Evolutionary conservation across 2,797 vertebrate genomes (phyloP), one percentile per base, ranked within the genome.

Genomic region (Propithecus perrieri): DNA sequence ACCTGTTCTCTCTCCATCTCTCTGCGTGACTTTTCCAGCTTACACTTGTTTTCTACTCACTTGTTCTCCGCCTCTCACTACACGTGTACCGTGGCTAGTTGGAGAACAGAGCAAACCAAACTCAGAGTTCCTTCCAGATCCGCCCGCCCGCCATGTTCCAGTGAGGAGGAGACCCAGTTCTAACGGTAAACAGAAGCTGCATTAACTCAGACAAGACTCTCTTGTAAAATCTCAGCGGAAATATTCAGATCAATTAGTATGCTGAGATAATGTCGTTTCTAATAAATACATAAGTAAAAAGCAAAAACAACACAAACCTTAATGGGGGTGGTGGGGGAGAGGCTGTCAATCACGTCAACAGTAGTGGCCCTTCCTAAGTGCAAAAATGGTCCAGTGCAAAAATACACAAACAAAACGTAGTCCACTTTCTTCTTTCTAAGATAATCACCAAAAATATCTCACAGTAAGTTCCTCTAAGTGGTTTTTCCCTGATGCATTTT

Each of bases 81-180:
- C 1, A 71, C 17, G 41, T 20, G 17, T 9, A 1, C 1, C 24
- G 20, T 18, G 30, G 9, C 41, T 74, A 4, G 38, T 30, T 74
- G 22, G 48, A 85, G 50, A 91, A 72, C 13, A 80, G 30, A 91
- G 61, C 15, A 87, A 50, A 69, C 7, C n/a, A 69, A 95, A 48
- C 41, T 24, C 61, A 63, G 0, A 5, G 22, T 63, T 30, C 67
- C 38, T 61, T 65, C 15, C 41, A 76, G 26, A 17, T 48, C 7
- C n/a, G 71, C 18, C 53, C 8, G 15, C 48, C 20, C 35, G 87
- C 18, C 55, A 2, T 71, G 28, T 85, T 43, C 50, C 33, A 7
- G 7, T 48, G 28, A 43, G 14, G 33, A 46, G 26, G 18, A 41
- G 17, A 50, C 4, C 2, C 24, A 15, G 26, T 65, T 43, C 46